Evolutionary conservation across 1,140 invertebrate species (phyloP).

Genomic region (Maniola jurtina): DNA sequence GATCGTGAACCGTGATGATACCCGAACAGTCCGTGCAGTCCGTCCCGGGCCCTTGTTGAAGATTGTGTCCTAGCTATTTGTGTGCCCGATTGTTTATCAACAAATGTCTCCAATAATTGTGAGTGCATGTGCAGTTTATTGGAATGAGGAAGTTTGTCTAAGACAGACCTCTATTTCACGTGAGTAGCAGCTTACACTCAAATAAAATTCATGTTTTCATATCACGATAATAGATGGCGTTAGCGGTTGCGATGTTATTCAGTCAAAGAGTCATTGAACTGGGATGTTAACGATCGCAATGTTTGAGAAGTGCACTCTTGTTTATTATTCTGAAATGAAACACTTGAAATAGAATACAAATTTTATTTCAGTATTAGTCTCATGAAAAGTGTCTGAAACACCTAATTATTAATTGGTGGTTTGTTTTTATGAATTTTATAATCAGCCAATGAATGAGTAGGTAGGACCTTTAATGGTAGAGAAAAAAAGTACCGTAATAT

Average conservation of each 20-base stretch:
- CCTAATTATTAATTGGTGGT: no score
- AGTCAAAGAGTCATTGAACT: slow-evolving; percentile 54
- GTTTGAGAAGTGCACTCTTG: slow-evolving; percentile 29
- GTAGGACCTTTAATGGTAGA: no score
- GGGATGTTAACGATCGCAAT: slow-evolving; percentile 29
- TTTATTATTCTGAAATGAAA: slow-evolving; percentile 30
- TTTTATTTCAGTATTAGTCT: no score
- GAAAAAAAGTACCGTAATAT: no score
- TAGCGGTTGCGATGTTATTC: slow-evolving; percentile 42
- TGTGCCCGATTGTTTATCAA: slow-evolving; percentile 48
- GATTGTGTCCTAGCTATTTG: slow-evolving; percentile 54
- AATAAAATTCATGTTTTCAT: slow-evolving; percentile 39
- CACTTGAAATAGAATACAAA: neutral
- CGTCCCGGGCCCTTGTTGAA: slow-evolving; percentile 62
- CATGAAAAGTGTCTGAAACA: no score
- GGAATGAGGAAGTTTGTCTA: slow-evolving; percentile 37
- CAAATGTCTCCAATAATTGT: slow-evolving; percentile 51
- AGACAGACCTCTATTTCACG: slow-evolving; percentile 45
- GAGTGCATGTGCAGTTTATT: slow-evolving; percentile 47
- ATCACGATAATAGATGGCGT: slow-evolving; percentile 58
- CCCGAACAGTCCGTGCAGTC: slow-evolving; percentile 41
- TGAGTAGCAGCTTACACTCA: slow-evolving; percentile 55
- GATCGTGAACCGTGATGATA: slow-evolving; percentile 51
- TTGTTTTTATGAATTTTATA: no score
- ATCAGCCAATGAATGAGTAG: no score